These are phyloP conservation scores for Sarcophaga carnaria DNA, from an alignment of 2,888 invertebrate species.

Conservation along the genomic window DNA sequence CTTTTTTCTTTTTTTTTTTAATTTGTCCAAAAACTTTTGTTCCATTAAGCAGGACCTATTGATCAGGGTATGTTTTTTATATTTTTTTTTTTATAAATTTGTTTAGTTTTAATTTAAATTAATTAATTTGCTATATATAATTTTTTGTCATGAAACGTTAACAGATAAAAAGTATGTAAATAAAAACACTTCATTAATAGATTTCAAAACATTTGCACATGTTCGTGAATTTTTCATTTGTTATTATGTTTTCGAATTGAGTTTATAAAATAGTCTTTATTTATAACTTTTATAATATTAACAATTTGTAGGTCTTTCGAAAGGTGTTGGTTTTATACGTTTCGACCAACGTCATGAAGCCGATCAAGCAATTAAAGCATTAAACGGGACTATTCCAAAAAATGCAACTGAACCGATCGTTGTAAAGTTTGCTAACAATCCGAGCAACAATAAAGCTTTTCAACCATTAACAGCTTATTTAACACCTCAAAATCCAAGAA, in stretches of 20 bases:
- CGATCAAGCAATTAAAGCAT: slow-evolving; percentile 93
- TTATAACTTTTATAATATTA: slow-evolving; percentile 92
- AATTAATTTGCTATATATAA: neutral
- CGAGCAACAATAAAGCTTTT: slow-evolving; percentile 91
- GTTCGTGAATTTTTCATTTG: neutral
- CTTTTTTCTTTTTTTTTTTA: slow-evolving; percentile 67
- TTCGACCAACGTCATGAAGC: slow-evolving; percentile 96
- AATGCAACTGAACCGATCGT: slow-evolving; percentile 94
- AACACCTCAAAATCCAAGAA: slow-evolving; percentile 88
- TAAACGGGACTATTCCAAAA: slow-evolving; percentile 94
- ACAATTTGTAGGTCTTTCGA: slow-evolving; percentile 89
- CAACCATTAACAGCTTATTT: slow-evolving; percentile 92
- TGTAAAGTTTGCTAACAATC: slow-evolving; percentile 97
- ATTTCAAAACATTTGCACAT: slow-evolving; percentile 45
- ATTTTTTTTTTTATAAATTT: slow-evolving; percentile 63
- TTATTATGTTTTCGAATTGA: too few species aligned
- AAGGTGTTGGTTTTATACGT: slow-evolving; percentile 96
- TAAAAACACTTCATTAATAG: neutral
- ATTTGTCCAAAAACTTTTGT: slow-evolving; percentile 64
- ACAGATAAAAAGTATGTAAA: slow-evolving; percentile 15
- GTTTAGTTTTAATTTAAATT: slow-evolving; percentile 56
- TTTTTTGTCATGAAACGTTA: slow-evolving; percentile 11
- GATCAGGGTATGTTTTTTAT: slow-evolving; percentile 81
- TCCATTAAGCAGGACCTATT: slow-evolving; percentile 82
- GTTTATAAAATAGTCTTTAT: slow-evolving; percentile 70